phyloP scores from a whole-genome alignment of 2,888 invertebrate genomes.

The Sturmia bella region DNA sequence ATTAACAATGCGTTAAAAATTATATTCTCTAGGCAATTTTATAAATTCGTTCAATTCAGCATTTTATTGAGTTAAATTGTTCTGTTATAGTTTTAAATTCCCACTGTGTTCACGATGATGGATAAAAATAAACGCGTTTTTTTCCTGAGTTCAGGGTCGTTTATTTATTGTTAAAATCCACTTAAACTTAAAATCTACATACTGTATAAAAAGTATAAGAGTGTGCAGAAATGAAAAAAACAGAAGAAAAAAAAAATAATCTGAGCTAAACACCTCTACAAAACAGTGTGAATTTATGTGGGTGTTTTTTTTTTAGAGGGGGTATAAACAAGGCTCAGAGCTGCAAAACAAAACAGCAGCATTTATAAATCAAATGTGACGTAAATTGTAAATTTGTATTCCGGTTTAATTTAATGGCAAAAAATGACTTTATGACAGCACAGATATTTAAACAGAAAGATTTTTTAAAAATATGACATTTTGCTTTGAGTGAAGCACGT shows the following conservation, averaged over 20 bases:
- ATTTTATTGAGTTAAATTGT: constrained; percentile 13
- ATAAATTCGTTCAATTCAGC: background rate
- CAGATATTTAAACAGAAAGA: background rate
- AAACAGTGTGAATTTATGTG: constrained; percentile 51
- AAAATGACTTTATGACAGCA: too few relatives aligned
- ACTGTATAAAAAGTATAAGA: constrained; percentile 34
- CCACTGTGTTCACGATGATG: background rate
- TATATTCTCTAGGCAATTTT: background rate
- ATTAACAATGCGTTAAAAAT: too few relatives aligned
- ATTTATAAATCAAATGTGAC: constrained; percentile 53
- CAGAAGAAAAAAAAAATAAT: too few relatives aligned
- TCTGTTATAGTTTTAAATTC: constrained; percentile 17
- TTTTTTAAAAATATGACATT: too few relatives aligned
- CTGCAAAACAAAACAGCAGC: constrained; percentile 16
- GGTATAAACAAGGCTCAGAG: constrained; percentile 30
- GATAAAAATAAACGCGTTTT: constrained; percentile 49
- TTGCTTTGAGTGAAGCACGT: too few relatives aligned
- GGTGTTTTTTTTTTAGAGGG: constrained; percentile 43
- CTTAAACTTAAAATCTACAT: constrained; percentile 57
- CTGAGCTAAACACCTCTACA: constrained; percentile 17
- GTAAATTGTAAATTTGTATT: constrained; percentile 59
- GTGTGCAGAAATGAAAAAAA: constrained; percentile 40
- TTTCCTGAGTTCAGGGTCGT: constrained; percentile 67
- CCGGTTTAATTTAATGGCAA: constrained; percentile 38
- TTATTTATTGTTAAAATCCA: constrained; percentile 54